Percentiles rank a stretch among this genome's conserved stretches.
phyloP scores from a whole-genome alignment of 2,888 invertebrate genomes.

The Desoria tigrina region DNA sequence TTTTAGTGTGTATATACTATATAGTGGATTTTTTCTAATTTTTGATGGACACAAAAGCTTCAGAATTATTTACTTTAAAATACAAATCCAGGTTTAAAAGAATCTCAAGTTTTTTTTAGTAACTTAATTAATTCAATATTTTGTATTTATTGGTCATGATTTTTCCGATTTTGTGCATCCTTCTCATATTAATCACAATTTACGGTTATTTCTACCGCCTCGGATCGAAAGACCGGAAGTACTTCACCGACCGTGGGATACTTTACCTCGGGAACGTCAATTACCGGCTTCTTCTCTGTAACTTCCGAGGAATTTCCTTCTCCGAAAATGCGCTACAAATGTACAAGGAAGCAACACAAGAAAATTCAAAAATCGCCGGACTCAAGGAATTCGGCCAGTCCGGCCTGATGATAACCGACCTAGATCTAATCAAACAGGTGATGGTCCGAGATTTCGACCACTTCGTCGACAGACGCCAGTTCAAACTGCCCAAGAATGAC shows the following conservation, averaged over 20 bases:
- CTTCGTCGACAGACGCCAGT: slow-evolving; percentile 25
- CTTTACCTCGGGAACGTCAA: not conserved
- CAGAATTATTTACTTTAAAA: too few relatives aligned
- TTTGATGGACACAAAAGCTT: too few relatives aligned
- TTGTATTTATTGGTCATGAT: too few relatives aligned
- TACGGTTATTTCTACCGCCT: too few relatives aligned
- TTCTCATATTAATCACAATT: too few relatives aligned
- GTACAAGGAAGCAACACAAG: not conserved
- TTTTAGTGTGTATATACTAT: too few relatives aligned
- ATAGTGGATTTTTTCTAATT: too few relatives aligned
- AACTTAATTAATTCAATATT: too few relatives aligned
- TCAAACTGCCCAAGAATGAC: not conserved
- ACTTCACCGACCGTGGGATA: not conserved
- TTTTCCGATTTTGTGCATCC: too few relatives aligned
- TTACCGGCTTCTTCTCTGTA: not conserved
- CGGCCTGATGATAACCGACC: slow-evolving; percentile 6
- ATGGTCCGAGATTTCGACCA: slow-evolving; percentile 37
- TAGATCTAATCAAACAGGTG: slow-evolving; percentile 31
- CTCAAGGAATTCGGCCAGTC: not conserved
- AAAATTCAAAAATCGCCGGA: not conserved
- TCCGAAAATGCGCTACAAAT: not conserved
- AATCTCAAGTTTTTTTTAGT: too few relatives aligned
- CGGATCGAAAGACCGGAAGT: too few relatives aligned
- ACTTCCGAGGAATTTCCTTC: not conserved
- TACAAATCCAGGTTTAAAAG: too few relatives aligned